Evolutionary conservation across 2,113 vertebrate genomes (phyloP).

Genomic region (Callopanchax toddi): DNA sequence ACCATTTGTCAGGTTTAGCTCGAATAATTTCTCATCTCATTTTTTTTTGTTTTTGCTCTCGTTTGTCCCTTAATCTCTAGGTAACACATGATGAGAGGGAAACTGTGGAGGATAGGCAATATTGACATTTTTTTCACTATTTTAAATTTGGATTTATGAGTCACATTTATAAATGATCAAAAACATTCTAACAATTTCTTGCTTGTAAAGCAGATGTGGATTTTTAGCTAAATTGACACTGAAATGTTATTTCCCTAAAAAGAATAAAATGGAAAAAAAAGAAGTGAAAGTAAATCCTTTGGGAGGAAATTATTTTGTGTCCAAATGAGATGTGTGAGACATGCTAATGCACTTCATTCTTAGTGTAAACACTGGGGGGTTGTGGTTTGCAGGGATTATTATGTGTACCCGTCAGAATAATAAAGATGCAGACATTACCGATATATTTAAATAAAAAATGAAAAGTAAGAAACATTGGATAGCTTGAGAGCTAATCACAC

Average conservation of each 20-base stretch:
- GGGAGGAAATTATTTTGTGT: background rate
- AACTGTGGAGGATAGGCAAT: conserved; percentile 31
- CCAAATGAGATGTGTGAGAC: conserved; percentile 47
- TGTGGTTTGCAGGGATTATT: too few relatives aligned
- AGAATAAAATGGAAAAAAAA: too few relatives aligned
- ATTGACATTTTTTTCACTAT: conserved; percentile 47
- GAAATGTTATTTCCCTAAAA: too few relatives aligned
- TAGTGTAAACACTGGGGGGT: too few relatives aligned
- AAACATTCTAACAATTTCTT: background rate
- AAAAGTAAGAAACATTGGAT: too few relatives aligned
- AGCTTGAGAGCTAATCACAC: conserved; percentile 61
- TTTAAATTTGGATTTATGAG: too few relatives aligned
- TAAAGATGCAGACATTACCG: conserved; percentile 20
- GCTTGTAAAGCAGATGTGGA: background rate
- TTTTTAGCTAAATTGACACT: background rate
- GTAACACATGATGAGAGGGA: conserved; percentile 45
- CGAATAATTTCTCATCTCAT: conserved; percentile 60
- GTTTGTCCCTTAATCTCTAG: conserved; percentile 46
- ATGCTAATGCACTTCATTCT: conserved; percentile 20
- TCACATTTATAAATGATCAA: conserved; percentile 54
- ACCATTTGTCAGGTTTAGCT: conserved; percentile 41
- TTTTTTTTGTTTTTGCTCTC: conserved; percentile 30
- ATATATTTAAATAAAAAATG: conserved; percentile 9
- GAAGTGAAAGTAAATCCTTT: background rate
- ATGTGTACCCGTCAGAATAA: conserved; percentile 50